Percentiles rank a stretch among this genome's conserved stretches.
Evolutionary conservation across 2,888 invertebrate species (phyloP).

Genomic region (Thymelicus lineola): DNA sequence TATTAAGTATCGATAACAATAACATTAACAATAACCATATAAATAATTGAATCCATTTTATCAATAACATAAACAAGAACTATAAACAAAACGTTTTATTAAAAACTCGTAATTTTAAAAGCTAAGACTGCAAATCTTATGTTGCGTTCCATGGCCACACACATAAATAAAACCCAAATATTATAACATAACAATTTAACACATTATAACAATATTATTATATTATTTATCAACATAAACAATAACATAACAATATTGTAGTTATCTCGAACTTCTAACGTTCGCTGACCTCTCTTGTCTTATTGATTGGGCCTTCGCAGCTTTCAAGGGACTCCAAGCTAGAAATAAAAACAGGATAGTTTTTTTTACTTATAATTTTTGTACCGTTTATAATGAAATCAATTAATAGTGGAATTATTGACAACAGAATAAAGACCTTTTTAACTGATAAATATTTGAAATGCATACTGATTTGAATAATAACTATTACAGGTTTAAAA

Average conservation of each 20-base stretch:
- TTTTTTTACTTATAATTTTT: background rate
- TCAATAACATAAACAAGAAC: background rate
- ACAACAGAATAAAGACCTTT: no score
- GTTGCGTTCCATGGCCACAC: background rate
- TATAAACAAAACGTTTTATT: constrained; percentile 1
- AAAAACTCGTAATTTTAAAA: background rate
- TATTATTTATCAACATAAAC: constrained; percentile 33
- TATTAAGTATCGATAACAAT: background rate
- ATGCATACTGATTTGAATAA: no score
- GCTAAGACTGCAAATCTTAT: constrained; percentile 2
- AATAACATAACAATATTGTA: constrained; percentile 45
- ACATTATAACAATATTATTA: background rate
- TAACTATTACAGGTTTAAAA: no score
- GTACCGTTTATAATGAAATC: no score
- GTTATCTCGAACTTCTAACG: constrained; percentile 51
- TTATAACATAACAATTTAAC: background rate
- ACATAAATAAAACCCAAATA: background rate
- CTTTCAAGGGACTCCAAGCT: constrained; percentile 8
- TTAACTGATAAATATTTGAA: no score
- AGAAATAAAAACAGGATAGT: constrained; percentile 11
- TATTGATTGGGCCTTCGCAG: constrained; percentile 61
- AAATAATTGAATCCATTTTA: background rate
- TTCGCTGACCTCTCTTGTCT: constrained; percentile 55
- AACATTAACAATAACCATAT: background rate
- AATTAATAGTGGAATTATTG: no score